phyloP scores from a whole-genome alignment of 2,888 invertebrate genomes.

The Torymus tubicola region DNA sequence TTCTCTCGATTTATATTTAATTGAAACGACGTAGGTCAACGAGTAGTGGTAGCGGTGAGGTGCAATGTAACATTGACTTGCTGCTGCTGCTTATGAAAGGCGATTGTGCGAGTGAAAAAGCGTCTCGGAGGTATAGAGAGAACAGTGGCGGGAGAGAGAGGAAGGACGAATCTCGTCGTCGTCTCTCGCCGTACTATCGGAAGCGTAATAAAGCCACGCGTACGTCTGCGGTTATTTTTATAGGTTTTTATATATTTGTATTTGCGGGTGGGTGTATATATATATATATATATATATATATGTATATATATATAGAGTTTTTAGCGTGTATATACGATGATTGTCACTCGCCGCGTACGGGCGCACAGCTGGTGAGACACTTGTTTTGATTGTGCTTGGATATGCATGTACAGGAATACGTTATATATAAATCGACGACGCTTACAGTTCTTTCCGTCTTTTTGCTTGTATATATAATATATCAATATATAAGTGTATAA shows the following conservation, averaged over 20 bases:
- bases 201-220: no score
- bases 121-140: no score
- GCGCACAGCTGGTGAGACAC: constrained; percentile 26
- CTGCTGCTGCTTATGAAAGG: no score
- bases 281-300: no score
- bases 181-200: neutral
- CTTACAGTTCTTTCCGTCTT: constrained; percentile 26
- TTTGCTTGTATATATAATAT: constrained; percentile 53
- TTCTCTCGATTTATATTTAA: constrained; percentile 62
- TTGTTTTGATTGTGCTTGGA: constrained; percentile 57
- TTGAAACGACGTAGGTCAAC: constrained; percentile 74
- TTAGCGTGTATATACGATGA: constrained; percentile 29
- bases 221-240: no score
- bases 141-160: constrained; percentile 7
- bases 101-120: no score
- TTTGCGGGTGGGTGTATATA: no score
- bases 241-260: no score
- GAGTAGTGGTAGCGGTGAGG: constrained; percentile 37
- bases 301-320: no score
- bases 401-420: constrained; percentile 60
- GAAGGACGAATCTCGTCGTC: no score
- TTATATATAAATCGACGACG: constrained; percentile 60
- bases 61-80: no score
- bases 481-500: constrained; percentile 55
- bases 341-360: constrained; percentile 52